Conservation (phyloP, 2,113 vertebrate species). For the Thryonomys swinderianus region DNA sequence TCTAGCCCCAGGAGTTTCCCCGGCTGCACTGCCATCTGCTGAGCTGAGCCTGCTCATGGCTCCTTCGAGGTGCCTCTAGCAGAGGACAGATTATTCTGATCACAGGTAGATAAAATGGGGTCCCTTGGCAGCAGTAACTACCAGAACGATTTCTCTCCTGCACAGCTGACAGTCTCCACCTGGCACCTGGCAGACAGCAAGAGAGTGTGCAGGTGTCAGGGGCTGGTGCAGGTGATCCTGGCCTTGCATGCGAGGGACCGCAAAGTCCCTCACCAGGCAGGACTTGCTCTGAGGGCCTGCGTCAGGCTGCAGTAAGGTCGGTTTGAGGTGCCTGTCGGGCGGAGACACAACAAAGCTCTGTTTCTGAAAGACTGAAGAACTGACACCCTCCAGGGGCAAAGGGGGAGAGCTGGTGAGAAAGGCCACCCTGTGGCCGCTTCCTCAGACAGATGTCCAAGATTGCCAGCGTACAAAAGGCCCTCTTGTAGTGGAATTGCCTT, state of each 20-base stretch:
- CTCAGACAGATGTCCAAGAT: background rate
- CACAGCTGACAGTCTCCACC: slow-evolving; percentile 59
- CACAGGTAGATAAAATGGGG: slow-evolving; percentile 56
- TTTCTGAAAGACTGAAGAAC: background rate
- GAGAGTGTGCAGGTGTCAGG: background rate
- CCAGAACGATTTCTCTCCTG: slow-evolving; percentile 68
- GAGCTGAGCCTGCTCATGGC: slow-evolving; percentile 52
- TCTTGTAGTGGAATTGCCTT: slow-evolving; percentile 5
- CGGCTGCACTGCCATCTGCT: slow-evolving; percentile 46
- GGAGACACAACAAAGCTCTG: background rate
- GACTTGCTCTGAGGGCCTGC: background rate
- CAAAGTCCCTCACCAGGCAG: background rate
- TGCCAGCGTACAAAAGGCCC: background rate
- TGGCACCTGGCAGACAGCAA: slow-evolving; percentile 62
- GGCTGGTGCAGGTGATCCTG: background rate
- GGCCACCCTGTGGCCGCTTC: background rate
- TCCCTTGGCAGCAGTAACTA: slow-evolving; percentile 72
- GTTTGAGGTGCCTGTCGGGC: background rate
- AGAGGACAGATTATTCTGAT: slow-evolving; percentile 70
- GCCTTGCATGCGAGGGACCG: fast-evolving
- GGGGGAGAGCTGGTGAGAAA: background rate
- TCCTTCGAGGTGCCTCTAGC: slow-evolving; percentile 57
- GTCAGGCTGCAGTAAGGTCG: background rate
- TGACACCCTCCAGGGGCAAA: slow-evolving; percentile 41
- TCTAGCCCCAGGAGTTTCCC: background rate